phyloP scores from a whole-genome alignment of 2,113 vertebrate genomes.

The Falco punctatus region DNA sequence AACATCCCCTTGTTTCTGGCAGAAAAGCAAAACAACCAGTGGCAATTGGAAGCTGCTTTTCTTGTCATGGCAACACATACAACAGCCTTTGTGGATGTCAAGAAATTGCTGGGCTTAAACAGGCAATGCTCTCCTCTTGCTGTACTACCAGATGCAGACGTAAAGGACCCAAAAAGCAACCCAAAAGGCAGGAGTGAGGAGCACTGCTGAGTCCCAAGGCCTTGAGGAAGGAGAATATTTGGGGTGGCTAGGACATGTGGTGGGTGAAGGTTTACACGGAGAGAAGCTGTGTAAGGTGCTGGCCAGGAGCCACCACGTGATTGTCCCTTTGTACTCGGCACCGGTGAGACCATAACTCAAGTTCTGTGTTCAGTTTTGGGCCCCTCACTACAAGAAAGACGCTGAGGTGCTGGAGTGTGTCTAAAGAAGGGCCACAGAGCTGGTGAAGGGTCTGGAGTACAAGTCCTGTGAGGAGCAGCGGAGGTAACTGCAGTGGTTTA shows the following conservation, averaged over 20 bases:
- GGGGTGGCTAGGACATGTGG: background rate
- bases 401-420: background rate
- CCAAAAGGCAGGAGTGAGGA: background rate
- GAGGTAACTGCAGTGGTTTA: background rate
- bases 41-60: background rate
- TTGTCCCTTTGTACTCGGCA: accelerated
- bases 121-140: background rate
- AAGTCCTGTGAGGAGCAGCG: accelerated
- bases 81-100: background rate
- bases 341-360: background rate
- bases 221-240: background rate
- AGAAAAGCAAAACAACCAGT: background rate
- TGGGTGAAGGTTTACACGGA: background rate
- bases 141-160: background rate
- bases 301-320: background rate
- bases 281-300: background rate
- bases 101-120: background rate
- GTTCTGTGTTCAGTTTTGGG: background rate
- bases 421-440: accelerated
- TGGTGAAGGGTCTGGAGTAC: background rate
- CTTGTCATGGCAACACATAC: background rate
- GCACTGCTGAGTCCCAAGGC: background rate
- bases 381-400: background rate
- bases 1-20: background rate
- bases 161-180: background rate